Evolutionary conservation across 2,888 invertebrate species (phyloP).

Genomic region (Drosophila austrosaltans): DNA sequence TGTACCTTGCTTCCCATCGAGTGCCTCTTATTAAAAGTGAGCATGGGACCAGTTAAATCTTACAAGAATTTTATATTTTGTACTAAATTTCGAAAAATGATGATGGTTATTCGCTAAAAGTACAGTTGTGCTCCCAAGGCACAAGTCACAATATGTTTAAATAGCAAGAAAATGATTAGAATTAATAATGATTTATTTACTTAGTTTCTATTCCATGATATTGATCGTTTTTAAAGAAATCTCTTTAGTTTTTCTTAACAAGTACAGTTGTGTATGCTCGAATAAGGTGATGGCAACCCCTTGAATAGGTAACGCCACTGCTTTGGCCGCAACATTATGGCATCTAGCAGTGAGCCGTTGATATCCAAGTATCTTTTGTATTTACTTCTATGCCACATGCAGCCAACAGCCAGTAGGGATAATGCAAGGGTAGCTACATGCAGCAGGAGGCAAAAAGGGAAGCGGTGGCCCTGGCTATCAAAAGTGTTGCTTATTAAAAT

Average conservation of each 20-base stretch:
- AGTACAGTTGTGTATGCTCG: conserved; percentile 1
- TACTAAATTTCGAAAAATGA: too few relatives aligned
- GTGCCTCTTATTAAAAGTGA: too few relatives aligned
- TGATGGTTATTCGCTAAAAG: too few relatives aligned
- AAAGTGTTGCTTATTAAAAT: conserved; percentile 79
- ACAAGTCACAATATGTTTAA: too few relatives aligned
- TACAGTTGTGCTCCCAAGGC: too few relatives aligned
- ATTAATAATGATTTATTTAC: too few relatives aligned
- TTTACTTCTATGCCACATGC: conserved; percentile 63
- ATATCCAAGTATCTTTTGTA: conserved; percentile 68
- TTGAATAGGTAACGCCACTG: conserved; percentile 45
- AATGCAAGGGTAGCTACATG: conserved; percentile 21
- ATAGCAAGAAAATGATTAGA: too few relatives aligned
- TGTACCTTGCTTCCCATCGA: conserved; percentile 7
- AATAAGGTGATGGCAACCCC: background rate
- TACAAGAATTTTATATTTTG: too few relatives aligned
- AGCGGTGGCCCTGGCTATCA: conserved; percentile 57
- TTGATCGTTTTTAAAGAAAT: too few relatives aligned
- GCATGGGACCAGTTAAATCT: too few relatives aligned
- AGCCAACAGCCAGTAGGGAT: conserved; percentile 36
- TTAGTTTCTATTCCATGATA: too few relatives aligned
- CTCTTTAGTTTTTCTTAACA: too few relatives aligned
- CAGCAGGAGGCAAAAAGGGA: background rate
- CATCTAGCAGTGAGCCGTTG: conserved; percentile 53
- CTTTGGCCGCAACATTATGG: conserved; percentile 48